phyloP scores from a whole-genome alignment of 2,888 invertebrate genomes.

The Pseudanteris insignis region DNA sequence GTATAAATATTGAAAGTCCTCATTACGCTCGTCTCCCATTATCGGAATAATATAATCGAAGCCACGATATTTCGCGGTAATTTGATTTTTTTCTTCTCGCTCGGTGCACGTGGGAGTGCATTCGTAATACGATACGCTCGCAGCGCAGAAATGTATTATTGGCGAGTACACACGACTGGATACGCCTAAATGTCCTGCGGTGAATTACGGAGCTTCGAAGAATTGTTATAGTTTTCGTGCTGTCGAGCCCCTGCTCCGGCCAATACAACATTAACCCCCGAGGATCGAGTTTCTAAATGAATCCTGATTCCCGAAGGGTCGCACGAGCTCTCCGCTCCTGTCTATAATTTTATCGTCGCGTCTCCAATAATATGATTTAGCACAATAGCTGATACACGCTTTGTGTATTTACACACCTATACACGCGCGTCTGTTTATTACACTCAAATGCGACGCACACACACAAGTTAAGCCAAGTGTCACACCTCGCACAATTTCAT shows the following conservation, averaged over 20 bases:
- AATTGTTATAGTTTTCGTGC: slow-evolving; percentile 41
- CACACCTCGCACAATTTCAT: no score
- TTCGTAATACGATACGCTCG: slow-evolving; percentile 34
- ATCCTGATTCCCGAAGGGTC: slow-evolving; percentile 41
- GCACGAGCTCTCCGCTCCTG: slow-evolving; percentile 28
- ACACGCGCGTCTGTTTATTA: no score
- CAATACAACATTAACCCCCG: slow-evolving; percentile 39
- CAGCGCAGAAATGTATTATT: slow-evolving; percentile 36
- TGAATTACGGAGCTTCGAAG: slow-evolving; percentile 41
- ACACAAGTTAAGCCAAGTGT: no score
- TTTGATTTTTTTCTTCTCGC: slow-evolving; percentile 11
- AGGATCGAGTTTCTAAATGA: slow-evolving; percentile 46
- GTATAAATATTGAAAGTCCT: slow-evolving; percentile 22
- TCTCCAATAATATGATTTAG: slow-evolving; percentile 41
- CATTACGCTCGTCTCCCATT: slow-evolving; percentile 19
- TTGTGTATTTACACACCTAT: no score
- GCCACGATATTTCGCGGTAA: slow-evolving; percentile 21
- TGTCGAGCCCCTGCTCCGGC: slow-evolving; percentile 23
- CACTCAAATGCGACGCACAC: no score
- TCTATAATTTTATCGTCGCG: slow-evolving; percentile 44
- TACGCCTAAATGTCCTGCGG: slow-evolving; percentile 42
- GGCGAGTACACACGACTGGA: slow-evolving; percentile 36
- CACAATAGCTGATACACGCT: slow-evolving; percentile 28
- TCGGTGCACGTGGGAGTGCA: slow-evolving; percentile 30
- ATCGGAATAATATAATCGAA: slow-evolving; percentile 29